Conservation (phyloP, 2,888 invertebrate genomes). For the Lottia gigantea region DNA sequence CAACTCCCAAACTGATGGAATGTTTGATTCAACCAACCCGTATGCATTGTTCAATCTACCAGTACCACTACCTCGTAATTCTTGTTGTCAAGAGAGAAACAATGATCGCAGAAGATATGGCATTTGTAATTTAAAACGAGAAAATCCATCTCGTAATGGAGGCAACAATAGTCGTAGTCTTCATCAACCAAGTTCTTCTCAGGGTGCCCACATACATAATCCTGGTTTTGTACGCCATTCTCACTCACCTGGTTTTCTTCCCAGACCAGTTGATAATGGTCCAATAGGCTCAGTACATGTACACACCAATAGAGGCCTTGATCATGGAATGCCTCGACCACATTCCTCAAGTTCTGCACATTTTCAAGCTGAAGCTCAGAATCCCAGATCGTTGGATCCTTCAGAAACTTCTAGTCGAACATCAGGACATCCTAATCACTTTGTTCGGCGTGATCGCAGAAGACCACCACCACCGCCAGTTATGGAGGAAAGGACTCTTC, state of each 20-base stretch:
- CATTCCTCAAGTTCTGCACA: no score
- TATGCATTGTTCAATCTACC: slow-evolving; percentile 55
- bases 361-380: no score
- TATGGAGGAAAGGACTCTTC: neutral
- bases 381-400: neutral
- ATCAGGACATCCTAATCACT: neutral
- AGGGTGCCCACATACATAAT: slow-evolving; percentile 1
- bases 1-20: slow-evolving; percentile 21
- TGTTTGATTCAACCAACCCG: slow-evolving; percentile 47
- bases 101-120: slow-evolving; percentile 12
- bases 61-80: slow-evolving; percentile 20
- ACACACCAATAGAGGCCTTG: no score
- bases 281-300: no score
- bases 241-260: neutral
- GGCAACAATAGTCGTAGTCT: neutral
- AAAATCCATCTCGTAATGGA: neutral
- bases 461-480: neutral
- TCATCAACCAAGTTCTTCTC: neutral
- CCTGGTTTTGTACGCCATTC: neutral
- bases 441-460: neutral
- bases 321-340: no score
- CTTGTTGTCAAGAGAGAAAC: slow-evolving; percentile 20
- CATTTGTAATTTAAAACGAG: slow-evolving; percentile 15
- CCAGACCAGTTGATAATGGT: neutral
- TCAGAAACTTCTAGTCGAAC: neutral